These are phyloP conservation scores for Drosophila truncata DNA, from an alignment of 1,140 invertebrate genomes.

Conservation along the genomic window DNA sequence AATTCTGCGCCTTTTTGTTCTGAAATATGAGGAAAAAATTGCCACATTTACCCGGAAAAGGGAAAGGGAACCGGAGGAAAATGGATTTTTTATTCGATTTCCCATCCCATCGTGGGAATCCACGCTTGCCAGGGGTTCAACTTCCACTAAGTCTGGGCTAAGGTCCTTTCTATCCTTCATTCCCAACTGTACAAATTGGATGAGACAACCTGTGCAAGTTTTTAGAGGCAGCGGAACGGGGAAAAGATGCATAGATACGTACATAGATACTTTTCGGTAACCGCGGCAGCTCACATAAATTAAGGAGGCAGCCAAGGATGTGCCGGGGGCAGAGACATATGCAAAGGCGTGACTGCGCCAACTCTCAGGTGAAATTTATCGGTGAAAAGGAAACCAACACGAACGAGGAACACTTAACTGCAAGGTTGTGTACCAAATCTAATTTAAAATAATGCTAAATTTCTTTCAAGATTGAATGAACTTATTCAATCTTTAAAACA, in stretches of 20 bases:
- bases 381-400: constrained; percentile 26
- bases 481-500: neutral
- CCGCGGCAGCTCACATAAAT: constrained; percentile 56
- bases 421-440: neutral
- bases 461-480: neutral
- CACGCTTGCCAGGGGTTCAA: constrained; percentile 10
- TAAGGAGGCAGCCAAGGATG: constrained; percentile 25
- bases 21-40: constrained; percentile 83
- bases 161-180: constrained; percentile 17
- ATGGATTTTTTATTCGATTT: constrained; percentile 79
- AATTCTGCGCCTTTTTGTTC: constrained; percentile 46
- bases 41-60: constrained; percentile 64
- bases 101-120: constrained; percentile 59
- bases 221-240: neutral
- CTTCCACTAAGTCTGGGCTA: constrained; percentile 35
- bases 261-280: constrained; percentile 27
- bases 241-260: constrained; percentile 45
- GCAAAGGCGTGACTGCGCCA: constrained; percentile 71
- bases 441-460: neutral
- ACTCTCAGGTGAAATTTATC: constrained; percentile 76
- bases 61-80: constrained; percentile 26
- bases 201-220: constrained; percentile 44
- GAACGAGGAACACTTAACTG: constrained; percentile 49
- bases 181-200: constrained; percentile 53
- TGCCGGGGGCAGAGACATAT: constrained; percentile 59